Base-by-base conservation (phyloP, 2,113 vertebrate genomes). In the Trogon surrucura region DNA sequence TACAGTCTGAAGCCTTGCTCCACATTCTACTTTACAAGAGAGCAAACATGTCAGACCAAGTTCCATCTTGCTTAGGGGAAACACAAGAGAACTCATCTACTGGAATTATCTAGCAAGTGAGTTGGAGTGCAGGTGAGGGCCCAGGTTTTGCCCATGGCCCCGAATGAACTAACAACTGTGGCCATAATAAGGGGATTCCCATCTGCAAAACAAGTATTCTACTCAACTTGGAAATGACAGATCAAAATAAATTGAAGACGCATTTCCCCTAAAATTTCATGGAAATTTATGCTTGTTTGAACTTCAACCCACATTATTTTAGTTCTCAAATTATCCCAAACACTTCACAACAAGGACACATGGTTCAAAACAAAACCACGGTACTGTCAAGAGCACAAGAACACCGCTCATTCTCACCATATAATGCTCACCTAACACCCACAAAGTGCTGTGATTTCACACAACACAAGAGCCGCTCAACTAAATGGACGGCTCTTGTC, bases 211-310 rank as follows among this genome's bases (percentile, higher is more conserved):
- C 4, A 16, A 91, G 64, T 47, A 85, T 72, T 87, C 80, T 36
- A 22, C 60, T 79, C 51, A 34, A 51, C 25, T 65, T 44, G 3
- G 45, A 87, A 81, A 62, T 26, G 53, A 51, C 34, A 53, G 48
- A 79, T 64, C 1, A 3, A 45, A 69, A 61, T 41, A 45, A 53
- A 47, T 0, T 9, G 11, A 75, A 72, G 66, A 6, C 25, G 62
- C 13, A 3, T 72, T 54, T 75, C 57, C 29, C 53, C 21, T 44
- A 30, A 84, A 92, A 95, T 89, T 67, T 44, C 8, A 91, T 94
- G 88, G 67, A 91, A 95, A 96, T 94, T 94, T 96, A 96, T 96
- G 92, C 90, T 77, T 87, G 74, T 60, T 78, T 96, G 92, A 95
- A 95, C 93, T 95, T 91, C 95, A 96, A 93, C 81, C 82, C 92